phyloP scores from a whole-genome alignment of 2,888 invertebrate species.

The Conomelus anceps region DNA sequence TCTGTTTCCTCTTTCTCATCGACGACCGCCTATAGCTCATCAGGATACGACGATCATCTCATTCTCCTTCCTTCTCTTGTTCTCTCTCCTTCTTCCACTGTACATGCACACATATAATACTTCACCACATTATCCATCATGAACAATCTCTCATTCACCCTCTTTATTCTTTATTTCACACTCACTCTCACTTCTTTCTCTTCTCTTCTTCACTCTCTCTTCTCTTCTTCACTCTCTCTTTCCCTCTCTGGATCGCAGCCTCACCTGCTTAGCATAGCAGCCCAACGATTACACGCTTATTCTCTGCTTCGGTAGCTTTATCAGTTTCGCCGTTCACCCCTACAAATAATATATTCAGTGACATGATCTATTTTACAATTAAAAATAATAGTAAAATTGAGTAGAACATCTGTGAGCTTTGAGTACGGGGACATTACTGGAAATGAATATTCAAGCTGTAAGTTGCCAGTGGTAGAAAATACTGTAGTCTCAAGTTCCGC shows the following conservation, averaged over 20 bases:
- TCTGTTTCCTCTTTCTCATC: neutral
- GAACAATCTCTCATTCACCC: slow-evolving; percentile 9
- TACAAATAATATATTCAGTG: neutral
- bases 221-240: slow-evolving; percentile 13
- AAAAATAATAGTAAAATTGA: neutral
- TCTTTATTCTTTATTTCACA: slow-evolving; percentile 20
- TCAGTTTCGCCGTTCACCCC: neutral
- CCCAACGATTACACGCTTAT: neutral
- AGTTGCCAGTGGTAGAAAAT: too few relatives aligned
- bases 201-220: slow-evolving; percentile 9
- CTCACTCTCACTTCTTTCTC: slow-evolving; percentile 1
- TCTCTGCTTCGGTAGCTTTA: neutral
- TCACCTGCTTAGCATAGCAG: slow-evolving; percentile 3
- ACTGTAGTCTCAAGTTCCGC: too few relatives aligned
- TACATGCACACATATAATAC: neutral
- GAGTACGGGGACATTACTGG: too few relatives aligned
- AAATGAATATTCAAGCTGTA: too few relatives aligned
- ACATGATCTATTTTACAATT: neutral
- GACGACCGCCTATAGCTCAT: neutral
- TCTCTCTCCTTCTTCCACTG: neutral
- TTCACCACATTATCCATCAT: neutral
- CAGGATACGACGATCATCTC: neutral
- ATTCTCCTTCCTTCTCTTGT: neutral
- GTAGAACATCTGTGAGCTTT: too few relatives aligned
- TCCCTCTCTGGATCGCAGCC: neutral